phyloP scores from a whole-genome alignment of 2,113 vertebrate species.

The Bos indicus region DNA sequence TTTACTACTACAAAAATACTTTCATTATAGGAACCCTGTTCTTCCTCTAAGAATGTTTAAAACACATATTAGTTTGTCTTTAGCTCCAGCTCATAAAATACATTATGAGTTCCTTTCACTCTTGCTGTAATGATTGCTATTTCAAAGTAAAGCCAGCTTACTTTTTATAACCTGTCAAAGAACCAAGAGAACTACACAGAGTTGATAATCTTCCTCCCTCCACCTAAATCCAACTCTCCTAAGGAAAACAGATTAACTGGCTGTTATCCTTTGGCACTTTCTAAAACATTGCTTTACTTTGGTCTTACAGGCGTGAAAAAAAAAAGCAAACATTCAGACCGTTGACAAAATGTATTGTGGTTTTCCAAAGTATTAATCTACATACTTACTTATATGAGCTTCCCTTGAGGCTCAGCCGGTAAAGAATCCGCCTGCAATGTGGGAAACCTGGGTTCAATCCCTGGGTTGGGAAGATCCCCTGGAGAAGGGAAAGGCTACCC shows the following conservation, averaged over 20 bases:
- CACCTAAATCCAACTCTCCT: neutral
- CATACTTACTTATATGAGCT: neutral
- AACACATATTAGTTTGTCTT: neutral
- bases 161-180: neutral
- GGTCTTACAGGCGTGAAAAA: neutral
- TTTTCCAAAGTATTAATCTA: neutral
- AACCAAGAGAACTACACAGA: neutral
- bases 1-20: neutral
- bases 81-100: constrained; percentile 13
- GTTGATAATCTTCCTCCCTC: neutral
- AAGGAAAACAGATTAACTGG: neutral
- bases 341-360: neutral
- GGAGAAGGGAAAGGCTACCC: neutral
- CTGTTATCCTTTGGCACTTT: neutral
- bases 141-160: constrained; percentile 13
- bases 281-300: neutral
- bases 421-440: neutral
- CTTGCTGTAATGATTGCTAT: constrained; percentile 7
- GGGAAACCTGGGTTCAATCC: neutral
- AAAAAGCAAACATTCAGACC: neutral
- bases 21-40: neutral
- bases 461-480: neutral
- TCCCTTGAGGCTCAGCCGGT: neutral
- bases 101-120: neutral
- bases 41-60: neutral